Conservation (phyloP, 2,888 invertebrate genomes). For the Microchrysa polita region DNA sequence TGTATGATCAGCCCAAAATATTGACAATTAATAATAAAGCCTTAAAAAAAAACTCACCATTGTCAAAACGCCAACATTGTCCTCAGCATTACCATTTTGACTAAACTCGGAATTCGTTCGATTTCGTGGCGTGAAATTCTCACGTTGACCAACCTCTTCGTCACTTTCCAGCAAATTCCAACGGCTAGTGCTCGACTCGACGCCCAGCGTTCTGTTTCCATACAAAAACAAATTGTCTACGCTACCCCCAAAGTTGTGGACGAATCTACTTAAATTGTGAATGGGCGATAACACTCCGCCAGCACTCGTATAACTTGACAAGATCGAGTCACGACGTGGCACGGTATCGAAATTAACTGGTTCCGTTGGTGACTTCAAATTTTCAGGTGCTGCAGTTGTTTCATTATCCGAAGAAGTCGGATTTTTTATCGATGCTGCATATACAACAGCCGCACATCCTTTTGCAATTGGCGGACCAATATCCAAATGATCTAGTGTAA, state of each 20-base stretch:
- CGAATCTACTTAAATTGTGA: slow-evolving; percentile 62
- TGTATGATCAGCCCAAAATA: no score
- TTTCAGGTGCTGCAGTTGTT: slow-evolving; percentile 33
- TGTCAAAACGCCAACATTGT: background rate
- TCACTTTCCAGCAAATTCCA: slow-evolving; percentile 15
- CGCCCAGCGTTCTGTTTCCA: slow-evolving; percentile 56
- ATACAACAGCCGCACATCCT: slow-evolving; percentile 84
- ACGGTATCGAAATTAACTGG: background rate
- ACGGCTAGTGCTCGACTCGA: slow-evolving; percentile 49
- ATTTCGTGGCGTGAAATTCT: background rate
- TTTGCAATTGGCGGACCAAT: slow-evolving; percentile 79
- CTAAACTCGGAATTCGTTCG: slow-evolving; percentile 9
- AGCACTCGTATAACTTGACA: background rate
- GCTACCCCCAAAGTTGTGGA: slow-evolving; percentile 63
- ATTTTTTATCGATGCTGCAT: slow-evolving; percentile 71
- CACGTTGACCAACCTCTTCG: background rate
- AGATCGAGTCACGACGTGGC: slow-evolving; percentile 15
- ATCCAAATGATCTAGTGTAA: slow-evolving; percentile 70
- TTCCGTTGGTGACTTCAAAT: slow-evolving; percentile 7
- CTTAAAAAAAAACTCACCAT: slow-evolving; percentile 34
- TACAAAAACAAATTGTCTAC: slow-evolving; percentile 60
- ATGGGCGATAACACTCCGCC: slow-evolving; percentile 60
- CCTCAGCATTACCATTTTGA: background rate
- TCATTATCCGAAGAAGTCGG: slow-evolving; percentile 16
- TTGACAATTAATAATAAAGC: no score